phyloP scores from a whole-genome alignment of 2,113 vertebrate species.

The Amblyopsis rosae region DNA sequence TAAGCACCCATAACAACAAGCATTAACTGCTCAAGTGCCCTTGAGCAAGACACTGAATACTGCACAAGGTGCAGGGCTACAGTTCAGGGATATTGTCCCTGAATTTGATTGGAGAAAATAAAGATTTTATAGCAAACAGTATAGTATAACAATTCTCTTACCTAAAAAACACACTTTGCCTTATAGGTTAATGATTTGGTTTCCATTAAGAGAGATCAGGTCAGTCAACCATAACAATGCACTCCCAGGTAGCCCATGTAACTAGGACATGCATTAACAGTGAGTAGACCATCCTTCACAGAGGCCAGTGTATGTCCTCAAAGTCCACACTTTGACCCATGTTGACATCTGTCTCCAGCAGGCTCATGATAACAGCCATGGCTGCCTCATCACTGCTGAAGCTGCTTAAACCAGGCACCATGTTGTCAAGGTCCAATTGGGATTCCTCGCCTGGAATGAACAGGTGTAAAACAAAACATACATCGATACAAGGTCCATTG shows the following conservation, averaged over 20 bases:
- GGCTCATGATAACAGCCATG: slow-evolving; percentile 95
- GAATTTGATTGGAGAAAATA: too few relatives aligned
- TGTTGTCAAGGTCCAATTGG: slow-evolving; percentile 63
- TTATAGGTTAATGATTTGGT: neutral
- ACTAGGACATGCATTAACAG: slow-evolving; percentile 25
- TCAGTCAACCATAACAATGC: slow-evolving; percentile 4
- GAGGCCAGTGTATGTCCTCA: slow-evolving; percentile 90
- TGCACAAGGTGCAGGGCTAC: neutral
- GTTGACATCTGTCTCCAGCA: slow-evolving; percentile 90
- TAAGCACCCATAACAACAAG: slow-evolving; percentile 3
- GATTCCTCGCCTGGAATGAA: slow-evolving; percentile 63
- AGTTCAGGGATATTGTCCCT: too few relatives aligned
- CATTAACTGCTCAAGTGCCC: neutral
- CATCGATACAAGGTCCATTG: neutral
- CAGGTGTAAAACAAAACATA: neutral
- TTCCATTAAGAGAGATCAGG: slow-evolving; percentile 14
- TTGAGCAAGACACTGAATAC: neutral
- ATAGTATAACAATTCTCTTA: neutral
- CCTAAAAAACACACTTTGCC: neutral
- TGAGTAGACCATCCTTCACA: slow-evolving; percentile 27
- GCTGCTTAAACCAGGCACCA: slow-evolving; percentile 82
- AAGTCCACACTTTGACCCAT: slow-evolving; percentile 89
- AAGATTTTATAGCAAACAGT: neutral
- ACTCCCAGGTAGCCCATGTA: neutral
- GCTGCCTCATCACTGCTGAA: slow-evolving; percentile 92